phyloP scores from a whole-genome alignment of 2,888 invertebrate genomes.

The Poecilobothrus nobilitatus region DNA sequence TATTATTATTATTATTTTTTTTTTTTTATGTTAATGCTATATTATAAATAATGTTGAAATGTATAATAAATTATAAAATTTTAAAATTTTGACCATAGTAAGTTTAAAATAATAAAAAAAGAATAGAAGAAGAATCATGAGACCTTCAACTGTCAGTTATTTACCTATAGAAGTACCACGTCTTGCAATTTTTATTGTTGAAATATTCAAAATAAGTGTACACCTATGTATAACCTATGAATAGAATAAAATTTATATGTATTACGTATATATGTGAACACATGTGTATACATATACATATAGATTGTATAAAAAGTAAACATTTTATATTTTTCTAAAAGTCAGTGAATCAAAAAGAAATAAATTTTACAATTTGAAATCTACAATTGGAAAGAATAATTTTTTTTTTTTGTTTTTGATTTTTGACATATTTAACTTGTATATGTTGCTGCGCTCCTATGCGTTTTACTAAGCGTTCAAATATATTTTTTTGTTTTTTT shows the following conservation, averaged over 20 bases:
- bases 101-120: not conserved
- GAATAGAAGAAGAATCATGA: not conserved
- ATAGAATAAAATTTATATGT: too few relatives aligned
- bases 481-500: not conserved
- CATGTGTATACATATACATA: too few relatives aligned
- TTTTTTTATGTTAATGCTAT: too few relatives aligned
- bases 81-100: too few relatives aligned
- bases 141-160: not conserved
- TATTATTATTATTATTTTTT: too few relatives aligned
- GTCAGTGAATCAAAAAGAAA: slow-evolving; percentile 1
- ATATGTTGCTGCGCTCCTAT: not conserved
- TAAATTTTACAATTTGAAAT: not conserved
- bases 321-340: not conserved
- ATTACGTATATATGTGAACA: too few relatives aligned
- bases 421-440: slow-evolving; percentile 5
- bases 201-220: too few relatives aligned
- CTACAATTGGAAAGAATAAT: not conserved
- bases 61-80: too few relatives aligned
- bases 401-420: too few relatives aligned
- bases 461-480: not conserved
- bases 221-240: too few relatives aligned
- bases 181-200: not conserved
- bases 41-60: too few relatives aligned
- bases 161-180: not conserved
- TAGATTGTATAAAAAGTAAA: too few relatives aligned